These are phyloP conservation scores for Coracias cyanogaster DNA, from an alignment of 2,797 vertebrate species.

Conservation along the genomic window DNA sequence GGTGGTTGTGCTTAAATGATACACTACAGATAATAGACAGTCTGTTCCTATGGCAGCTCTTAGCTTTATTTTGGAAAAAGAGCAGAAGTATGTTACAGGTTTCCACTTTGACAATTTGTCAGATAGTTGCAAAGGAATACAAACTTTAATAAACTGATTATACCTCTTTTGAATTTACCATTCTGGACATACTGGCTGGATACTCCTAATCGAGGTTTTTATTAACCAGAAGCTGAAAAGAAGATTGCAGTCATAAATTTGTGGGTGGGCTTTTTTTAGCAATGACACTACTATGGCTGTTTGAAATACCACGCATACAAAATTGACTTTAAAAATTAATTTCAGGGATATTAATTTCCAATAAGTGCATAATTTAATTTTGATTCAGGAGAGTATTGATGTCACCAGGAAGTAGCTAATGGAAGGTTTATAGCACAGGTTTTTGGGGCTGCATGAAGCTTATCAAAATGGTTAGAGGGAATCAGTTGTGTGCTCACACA, in stretches of 20 bases:
- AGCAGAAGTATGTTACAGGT: neutral
- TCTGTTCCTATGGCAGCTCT: neutral
- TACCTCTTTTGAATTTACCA: neutral
- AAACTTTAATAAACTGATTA: neutral
- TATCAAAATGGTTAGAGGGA: neutral
- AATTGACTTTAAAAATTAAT: constrained; percentile 65
- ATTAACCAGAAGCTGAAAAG: constrained; percentile 19
- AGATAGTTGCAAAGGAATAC: neutral
- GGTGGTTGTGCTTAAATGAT: neutral
- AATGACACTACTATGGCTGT: constrained; percentile 2
- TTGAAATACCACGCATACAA: constrained; percentile 38
- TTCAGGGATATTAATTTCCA: constrained; percentile 62
- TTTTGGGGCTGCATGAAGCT: neutral
- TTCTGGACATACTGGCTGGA: neutral
- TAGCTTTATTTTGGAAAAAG: neutral
- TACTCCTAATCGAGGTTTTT: neutral
- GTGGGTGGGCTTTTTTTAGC: neutral
- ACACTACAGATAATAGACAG: neutral
- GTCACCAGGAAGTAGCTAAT: neutral
- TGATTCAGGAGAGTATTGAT: constrained; percentile 1
- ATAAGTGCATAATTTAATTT: constrained; percentile 53
- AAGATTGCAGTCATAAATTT: neutral
- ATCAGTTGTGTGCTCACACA: neutral
- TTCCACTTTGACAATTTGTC: neutral
- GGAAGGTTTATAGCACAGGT: neutral